Base-by-base conservation (phyloP, 2,113 vertebrate species). In the Dipodomys spectabilis region DNA sequence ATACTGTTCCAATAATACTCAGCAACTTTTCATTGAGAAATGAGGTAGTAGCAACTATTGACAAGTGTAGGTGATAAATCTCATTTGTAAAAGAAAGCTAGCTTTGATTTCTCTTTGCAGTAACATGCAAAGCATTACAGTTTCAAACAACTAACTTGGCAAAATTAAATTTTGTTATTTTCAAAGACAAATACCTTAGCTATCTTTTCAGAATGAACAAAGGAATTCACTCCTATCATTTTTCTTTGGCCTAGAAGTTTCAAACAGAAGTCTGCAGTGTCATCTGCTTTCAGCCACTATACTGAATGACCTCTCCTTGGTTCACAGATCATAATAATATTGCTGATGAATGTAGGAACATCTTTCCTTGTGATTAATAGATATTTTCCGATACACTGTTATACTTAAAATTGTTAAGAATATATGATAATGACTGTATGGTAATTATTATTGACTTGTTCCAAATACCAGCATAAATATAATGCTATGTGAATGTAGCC, bases 1-100 rank as follows among this genome's bases (percentile, higher is more conserved):
- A 10, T 28, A 13, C 7, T 57, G 23, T 32, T 64, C 30, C 22
- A 53, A 32, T 32, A 80, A 67, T 53, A 23, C 9, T 69, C 19
- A 68, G 23, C 11, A 75, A 60, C 4, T 71, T 87, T 23, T 62
- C 2, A 2, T 71, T 80, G 5, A 22, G 9, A 80, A 89, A 80
- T 77, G 19, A 88, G 64, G 83, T 60, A 32, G 27, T 64, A 92
- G 77, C n/a, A 86, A 49, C 84, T 87, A 92, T 30, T 44, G 23
- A 39, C 28, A 49, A 68, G 32, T 39, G 35, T 79, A 49, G 13
- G 6, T 62, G 16, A 53, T 28, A 73, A 25, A 86, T 89, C 18
- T 92, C 62, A 89, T 57, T 30, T 44, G 2, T 10, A 77, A 81
- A 80, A 22, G 13, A 39, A 83, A 67, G 62, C 22, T 77, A 15